Base-by-base conservation (phyloP, 2,888 invertebrate genomes). In the Ischnura elegans region DNA sequence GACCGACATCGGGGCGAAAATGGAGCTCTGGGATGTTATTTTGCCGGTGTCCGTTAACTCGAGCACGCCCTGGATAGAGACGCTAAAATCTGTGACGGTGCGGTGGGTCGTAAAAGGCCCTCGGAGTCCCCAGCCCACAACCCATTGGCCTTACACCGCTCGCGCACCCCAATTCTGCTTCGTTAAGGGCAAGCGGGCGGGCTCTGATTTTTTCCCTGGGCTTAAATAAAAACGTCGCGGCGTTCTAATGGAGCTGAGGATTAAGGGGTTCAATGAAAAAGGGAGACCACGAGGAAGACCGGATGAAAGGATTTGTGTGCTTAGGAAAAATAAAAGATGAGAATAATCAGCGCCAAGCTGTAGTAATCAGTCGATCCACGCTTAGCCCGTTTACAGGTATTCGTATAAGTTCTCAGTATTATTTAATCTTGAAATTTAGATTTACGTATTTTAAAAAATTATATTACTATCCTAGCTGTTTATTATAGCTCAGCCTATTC, bases 91-190 rank as follows among this genome's bases (percentile, higher is more conserved):
- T 36, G 36, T 4, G 29, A 36, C 13, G n/a, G 16, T 25, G 76
- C 36, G 36, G 29, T 76, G n/a, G 76, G 36, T 16, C n/a, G 13
- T 76, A 36, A 76, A 29, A 76, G n/a, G 29, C 29, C 76, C 29
- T 76, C 36, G 2, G 21, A 36, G 3, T 10, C 76, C 10, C 0
- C 76, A 51, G 25, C 76, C 36, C 76, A 36, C n/a, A 10, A 6
- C 13, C 76, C 36, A 10, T 16, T 3, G 0, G 29, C 16, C 76
- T 13, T 3, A 3, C 36, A 8, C 19, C 61, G 2, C 61, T n/a
- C 76, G 61, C 51, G n/a, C n/a, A 25, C 61, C n/a, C 61, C 61
- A n/a, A 61, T 61, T 61, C n/a, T n/a, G 76, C 76, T 76, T 76
- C 76, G 29, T 76, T 76, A 76, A 76, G 13, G 36, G 36, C 16